Percentiles rank a stretch among this genome's conserved stretches.
Conservation (phyloP, 2,888 invertebrate genomes). For the Andrena chrysosceles region DNA sequence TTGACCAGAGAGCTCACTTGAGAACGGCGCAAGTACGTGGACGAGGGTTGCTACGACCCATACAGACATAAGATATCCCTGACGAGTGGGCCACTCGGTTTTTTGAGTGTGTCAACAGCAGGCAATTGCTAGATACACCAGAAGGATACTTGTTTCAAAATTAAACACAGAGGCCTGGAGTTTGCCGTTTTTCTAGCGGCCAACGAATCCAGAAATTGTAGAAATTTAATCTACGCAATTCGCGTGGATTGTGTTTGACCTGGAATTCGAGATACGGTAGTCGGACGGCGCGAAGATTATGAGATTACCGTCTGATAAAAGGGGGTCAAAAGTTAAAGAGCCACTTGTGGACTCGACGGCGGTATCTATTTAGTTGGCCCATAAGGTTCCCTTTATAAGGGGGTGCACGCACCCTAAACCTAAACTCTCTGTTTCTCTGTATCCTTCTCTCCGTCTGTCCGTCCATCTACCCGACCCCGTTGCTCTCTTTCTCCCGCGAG, state of each 20-base stretch:
- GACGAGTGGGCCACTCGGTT: slow-evolving; percentile 31
- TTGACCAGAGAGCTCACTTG: slow-evolving; percentile 54
- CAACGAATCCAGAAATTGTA: neutral
- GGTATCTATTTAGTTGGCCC: slow-evolving; percentile 85
- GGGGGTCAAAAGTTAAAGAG: slow-evolving; percentile 85
- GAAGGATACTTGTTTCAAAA: neutral
- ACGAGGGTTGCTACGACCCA: slow-evolving; percentile 25
- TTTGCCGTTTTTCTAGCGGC: neutral
- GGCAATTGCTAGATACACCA: slow-evolving; percentile 5
- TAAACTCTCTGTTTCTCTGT: slow-evolving; percentile 77
- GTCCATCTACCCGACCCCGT: slow-evolving; percentile 29
- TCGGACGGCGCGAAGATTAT: slow-evolving; percentile 76
- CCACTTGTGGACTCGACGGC: slow-evolving; percentile 84
- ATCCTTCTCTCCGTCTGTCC: slow-evolving; percentile 51
- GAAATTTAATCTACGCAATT: slow-evolving; percentile 19
- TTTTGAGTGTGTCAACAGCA: slow-evolving; percentile 40
- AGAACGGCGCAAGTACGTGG: slow-evolving; percentile 24
- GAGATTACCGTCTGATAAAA: slow-evolving; percentile 83
- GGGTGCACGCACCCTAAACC: slow-evolving; percentile 78
- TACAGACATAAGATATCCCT: slow-evolving; percentile 37
- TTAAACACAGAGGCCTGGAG: neutral
- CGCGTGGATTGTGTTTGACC: neutral
- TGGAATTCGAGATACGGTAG: slow-evolving; percentile 30
- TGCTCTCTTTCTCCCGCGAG: slow-evolving; percentile 60
- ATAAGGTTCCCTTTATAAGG: slow-evolving; percentile 85